Base-by-base conservation (phyloP, 2,888 invertebrate species). In the Phyto melanocephala region DNA sequence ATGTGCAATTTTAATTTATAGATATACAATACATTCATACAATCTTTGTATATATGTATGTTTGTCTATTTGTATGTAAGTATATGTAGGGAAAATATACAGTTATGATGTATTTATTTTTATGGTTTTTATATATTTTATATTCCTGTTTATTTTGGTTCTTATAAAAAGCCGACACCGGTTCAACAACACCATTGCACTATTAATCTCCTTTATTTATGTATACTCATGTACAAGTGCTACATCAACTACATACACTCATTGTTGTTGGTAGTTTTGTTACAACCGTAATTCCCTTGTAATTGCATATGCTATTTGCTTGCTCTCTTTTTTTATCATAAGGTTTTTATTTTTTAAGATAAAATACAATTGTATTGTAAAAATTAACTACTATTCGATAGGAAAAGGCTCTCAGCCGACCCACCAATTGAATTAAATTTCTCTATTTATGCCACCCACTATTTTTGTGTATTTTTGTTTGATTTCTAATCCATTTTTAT, bases 151-250 rank as follows among this genome's bases (percentile, higher is more conserved):
- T 54, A 58, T 80, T 84, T 76, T 68, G 79, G 75, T 50, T 63
- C 68, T 68, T 80, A 74, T 54, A 74, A 78, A 28, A 65, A 71
- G 75, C 80, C 78, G 84, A 85, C 81, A 84, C 85, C 85, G 84
- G 85, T 85, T 85, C 85, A 85, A 85, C 85, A 84, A 85, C 85
- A 81, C 78, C 80, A 83, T 47, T 75, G 78, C 75, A 76, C 83
- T 80, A 65, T 72, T 77, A 60, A 65, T 67, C 68, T 67, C 17
- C 47, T 67, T 42, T 60, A 68, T 72, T 62, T 72, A 68, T 77
- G 60, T 78, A 45, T 67, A 54, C 56, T 15, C 74, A 40, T 75
- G 74, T 67, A 58, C 17, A 40, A 63, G 54, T 52, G 33, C 45
- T 75, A 42, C 40, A 13, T 50, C 28, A 6, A 28, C 28, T 28